Conservation (phyloP, 2,797 vertebrate species). For the Balearica regulorum region DNA sequence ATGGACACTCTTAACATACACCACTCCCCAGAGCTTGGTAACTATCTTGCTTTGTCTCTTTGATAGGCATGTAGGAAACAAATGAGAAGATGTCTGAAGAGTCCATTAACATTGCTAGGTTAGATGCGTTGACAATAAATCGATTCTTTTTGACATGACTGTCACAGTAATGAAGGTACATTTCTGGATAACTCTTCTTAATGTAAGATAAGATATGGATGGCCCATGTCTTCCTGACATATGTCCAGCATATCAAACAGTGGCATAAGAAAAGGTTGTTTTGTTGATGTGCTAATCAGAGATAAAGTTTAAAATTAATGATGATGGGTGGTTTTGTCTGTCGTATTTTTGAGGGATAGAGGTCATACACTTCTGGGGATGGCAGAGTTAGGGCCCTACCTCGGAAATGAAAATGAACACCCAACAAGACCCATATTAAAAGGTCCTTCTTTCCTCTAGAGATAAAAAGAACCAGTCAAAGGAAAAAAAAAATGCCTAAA, state of each 20-base stretch:
- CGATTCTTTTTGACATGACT: slow-evolving; percentile 76
- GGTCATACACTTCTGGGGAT: slow-evolving; percentile 33
- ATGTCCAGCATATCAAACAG: slow-evolving; percentile 68
- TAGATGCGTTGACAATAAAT: slow-evolving; percentile 75
- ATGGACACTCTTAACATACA: slow-evolving; percentile 49
- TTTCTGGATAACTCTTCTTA: slow-evolving; percentile 74
- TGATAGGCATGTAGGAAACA: slow-evolving; percentile 77
- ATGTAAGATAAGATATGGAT: slow-evolving; percentile 75
- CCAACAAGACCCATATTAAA: slow-evolving; percentile 2
- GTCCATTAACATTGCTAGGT: slow-evolving; percentile 76
- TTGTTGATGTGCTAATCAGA: slow-evolving; percentile 68
- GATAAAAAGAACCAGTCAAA: slow-evolving; percentile 31
- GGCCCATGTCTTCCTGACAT: slow-evolving; percentile 70
- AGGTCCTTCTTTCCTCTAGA: slow-evolving; percentile 16
- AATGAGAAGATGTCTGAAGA: slow-evolving; percentile 75
- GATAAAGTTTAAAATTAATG: slow-evolving; percentile 64
- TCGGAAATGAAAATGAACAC: slow-evolving; percentile 26
- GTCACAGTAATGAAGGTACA: slow-evolving; percentile 77
- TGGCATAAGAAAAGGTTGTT: slow-evolving; percentile 67
- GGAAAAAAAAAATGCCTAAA: background rate
- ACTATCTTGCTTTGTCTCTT: slow-evolving; percentile 67
- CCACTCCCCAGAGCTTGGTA: slow-evolving; percentile 71
- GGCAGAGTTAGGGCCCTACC: background rate
- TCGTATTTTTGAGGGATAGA: slow-evolving; percentile 35
- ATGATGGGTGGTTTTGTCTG: slow-evolving; percentile 16